Conservation (phyloP, 2,888 invertebrate genomes). For the Macrophya annulata region DNA sequence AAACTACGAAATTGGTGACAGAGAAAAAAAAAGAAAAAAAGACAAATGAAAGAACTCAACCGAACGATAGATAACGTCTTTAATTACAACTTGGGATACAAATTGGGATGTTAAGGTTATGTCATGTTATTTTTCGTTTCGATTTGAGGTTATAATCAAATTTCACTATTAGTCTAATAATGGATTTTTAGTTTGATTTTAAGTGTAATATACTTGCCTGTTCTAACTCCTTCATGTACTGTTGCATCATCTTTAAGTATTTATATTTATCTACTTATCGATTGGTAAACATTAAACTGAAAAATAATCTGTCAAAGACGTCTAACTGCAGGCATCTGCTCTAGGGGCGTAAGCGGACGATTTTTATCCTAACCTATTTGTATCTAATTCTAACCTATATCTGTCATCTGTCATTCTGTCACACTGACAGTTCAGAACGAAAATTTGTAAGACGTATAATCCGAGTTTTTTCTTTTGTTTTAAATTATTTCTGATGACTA, state of each 20-base stretch:
- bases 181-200: background rate
- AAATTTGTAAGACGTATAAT: too few species aligned
- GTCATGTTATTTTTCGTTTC: background rate
- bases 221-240: slow-evolving; percentile 93
- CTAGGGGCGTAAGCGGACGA: background rate
- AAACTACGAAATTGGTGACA: background rate
- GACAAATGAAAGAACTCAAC: background rate
- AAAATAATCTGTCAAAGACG: background rate
- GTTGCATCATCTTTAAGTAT: slow-evolving; percentile 89
- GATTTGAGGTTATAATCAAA: slow-evolving; percentile 17
- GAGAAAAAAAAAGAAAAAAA: background rate
- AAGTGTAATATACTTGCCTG: slow-evolving; percentile 82
- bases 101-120: background rate
- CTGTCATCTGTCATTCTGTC: slow-evolving; percentile 38
- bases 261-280: background rate
- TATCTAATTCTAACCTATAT: background rate
- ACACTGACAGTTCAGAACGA: background rate
- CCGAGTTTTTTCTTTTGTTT: too few species aligned
- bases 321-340: background rate
- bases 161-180: background rate
- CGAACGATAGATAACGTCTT: background rate
- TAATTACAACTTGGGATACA: background rate
- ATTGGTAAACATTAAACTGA: background rate
- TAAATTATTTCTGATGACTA: too few species aligned
- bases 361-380: background rate